phyloP scores from a whole-genome alignment of 1,140 invertebrate genomes.

The Papilio helenus region DNA sequence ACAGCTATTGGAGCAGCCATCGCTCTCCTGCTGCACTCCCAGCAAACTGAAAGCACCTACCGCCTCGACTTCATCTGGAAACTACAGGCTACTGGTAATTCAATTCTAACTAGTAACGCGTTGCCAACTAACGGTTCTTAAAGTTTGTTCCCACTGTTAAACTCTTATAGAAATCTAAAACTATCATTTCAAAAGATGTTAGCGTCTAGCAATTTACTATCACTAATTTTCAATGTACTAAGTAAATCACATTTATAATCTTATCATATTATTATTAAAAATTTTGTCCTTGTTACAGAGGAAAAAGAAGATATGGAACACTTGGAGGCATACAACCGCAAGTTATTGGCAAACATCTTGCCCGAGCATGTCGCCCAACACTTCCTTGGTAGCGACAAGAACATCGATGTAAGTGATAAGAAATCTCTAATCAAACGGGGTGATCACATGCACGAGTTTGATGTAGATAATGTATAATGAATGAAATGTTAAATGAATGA shows the following conservation, averaged over 20 bases:
- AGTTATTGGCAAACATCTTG: conserved; percentile 96
- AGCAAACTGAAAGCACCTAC: conserved; percentile 94
- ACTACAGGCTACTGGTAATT: conserved; percentile 91
- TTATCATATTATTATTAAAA: background rate
- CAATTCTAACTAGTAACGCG: background rate
- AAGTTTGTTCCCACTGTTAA: too few species aligned
- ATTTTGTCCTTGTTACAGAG: conserved; percentile 83
- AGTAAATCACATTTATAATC: too few species aligned
- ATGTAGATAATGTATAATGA: too few species aligned
- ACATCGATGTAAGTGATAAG: conserved; percentile 88
- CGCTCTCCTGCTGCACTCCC: conserved; percentile 92
- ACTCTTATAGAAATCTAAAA: too few species aligned
- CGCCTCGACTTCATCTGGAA: conserved; percentile 97
- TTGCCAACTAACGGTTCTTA: too few species aligned
- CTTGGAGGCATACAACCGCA: conserved; percentile 95
- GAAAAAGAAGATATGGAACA: conserved; percentile 98
- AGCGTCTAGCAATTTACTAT: too few species aligned
- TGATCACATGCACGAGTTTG: background rate
- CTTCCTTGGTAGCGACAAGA: conserved; percentile 92
- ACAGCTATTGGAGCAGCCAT: conserved; percentile 87
- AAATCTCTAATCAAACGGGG: too few species aligned
- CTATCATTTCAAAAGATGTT: too few species aligned
- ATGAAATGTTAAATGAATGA: too few species aligned
- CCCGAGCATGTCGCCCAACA: conserved; percentile 97
- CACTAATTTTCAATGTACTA: too few species aligned